These are phyloP conservation scores for Apus apus DNA, from an alignment of 2,113 vertebrate species.

Conservation along the genomic window DNA sequence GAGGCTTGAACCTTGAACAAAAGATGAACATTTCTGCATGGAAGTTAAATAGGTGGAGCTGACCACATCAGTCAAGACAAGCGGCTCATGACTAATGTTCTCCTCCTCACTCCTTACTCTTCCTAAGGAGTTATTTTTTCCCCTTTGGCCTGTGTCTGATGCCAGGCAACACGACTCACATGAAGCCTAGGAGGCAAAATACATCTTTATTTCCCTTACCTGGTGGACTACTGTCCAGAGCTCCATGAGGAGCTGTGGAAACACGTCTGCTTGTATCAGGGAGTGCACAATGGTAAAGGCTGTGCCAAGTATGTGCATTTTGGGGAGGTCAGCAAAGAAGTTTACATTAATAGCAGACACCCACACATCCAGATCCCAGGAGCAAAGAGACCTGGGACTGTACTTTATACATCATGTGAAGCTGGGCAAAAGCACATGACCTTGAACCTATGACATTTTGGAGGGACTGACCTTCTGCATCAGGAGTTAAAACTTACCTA, in stretches of 20 bases:
- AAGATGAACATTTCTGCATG: not conserved
- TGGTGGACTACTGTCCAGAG: rapidly evolving
- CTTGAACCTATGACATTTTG: not conserved
- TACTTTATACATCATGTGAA: not conserved
- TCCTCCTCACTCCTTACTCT: not conserved
- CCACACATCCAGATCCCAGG: not conserved
- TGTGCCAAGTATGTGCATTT: not conserved
- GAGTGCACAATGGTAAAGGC: not conserved
- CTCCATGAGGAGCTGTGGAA: not conserved
- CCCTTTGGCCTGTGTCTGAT: not conserved
- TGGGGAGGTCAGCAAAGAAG: not conserved
- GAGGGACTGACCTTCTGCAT: not conserved
- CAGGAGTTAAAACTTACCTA: not conserved
- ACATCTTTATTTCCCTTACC: not conserved
- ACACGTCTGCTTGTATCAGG: not conserved
- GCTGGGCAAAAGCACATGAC: not conserved
- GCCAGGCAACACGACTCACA: not conserved
- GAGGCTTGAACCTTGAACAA: not conserved
- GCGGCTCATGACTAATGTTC: not conserved
- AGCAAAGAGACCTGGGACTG: not conserved
- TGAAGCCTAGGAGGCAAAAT: not conserved
- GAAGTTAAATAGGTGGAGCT: not conserved
- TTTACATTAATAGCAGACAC: not conserved
- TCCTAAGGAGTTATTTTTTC: not conserved
- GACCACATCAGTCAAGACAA: not conserved